Percentiles rank a stretch among this genome's conserved stretches.
Conservation (phyloP, 2,113 vertebrate species). For the Cyanoderma ruficeps region DNA sequence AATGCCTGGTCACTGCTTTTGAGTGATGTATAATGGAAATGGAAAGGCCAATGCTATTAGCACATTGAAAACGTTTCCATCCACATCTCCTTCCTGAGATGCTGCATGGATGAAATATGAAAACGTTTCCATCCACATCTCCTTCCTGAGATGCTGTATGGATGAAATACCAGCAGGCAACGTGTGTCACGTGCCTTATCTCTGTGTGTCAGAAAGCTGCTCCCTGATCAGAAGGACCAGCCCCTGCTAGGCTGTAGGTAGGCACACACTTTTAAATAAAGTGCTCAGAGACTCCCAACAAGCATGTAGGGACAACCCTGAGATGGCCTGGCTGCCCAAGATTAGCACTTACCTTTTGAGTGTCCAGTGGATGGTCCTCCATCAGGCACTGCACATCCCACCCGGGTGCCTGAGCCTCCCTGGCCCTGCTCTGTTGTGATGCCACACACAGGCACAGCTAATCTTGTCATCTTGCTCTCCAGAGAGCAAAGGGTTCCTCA, state of each 20-base stretch:
- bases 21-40: neutral
- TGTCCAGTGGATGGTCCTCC: neutral
- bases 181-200: fast-evolving
- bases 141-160: neutral
- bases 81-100: neutral
- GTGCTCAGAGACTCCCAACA: neutral
- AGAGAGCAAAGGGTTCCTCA: neutral
- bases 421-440: neutral
- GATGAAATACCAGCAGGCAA: neutral
- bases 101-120: neutral
- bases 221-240: neutral
- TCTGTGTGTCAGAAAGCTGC: neutral
- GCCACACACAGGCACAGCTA: neutral
- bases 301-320: neutral
- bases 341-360: neutral
- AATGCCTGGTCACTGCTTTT: neutral
- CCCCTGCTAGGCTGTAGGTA: fast-evolving
- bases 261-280: neutral
- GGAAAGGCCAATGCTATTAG: neutral
- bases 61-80: neutral
- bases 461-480: neutral
- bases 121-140: neutral
- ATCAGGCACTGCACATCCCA: neutral
- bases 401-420: neutral
- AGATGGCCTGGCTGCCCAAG: neutral